Evolutionary conservation across 2,113 vertebrate genomes (phyloP).

Genomic region (Mastomys coucha): DNA sequence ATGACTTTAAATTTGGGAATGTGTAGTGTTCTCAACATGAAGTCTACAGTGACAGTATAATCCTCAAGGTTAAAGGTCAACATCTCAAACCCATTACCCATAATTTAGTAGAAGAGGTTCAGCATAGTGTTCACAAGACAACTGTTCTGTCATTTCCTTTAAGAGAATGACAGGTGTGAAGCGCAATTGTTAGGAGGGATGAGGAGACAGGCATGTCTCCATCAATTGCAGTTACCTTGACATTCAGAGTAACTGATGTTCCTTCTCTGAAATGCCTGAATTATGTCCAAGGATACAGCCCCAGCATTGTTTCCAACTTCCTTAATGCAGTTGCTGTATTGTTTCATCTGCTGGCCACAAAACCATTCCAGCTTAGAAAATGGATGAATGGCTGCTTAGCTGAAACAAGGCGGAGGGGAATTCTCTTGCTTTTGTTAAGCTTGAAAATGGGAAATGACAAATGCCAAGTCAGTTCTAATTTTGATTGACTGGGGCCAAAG

Average conservation of each 20-base stretch:
- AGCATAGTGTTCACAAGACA: conserved; percentile 60
- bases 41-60: conserved; percentile 80
- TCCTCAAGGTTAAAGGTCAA: conserved; percentile 80
- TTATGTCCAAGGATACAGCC: conserved; percentile 77
- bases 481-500: conserved; percentile 80
- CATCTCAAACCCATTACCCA: conserved; percentile 79
- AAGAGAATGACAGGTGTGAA: conserved; percentile 82
- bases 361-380: conserved; percentile 69
- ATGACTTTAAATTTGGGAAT: conserved; percentile 80
- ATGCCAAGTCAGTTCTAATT: conserved; percentile 79
- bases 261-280: conserved; percentile 80
- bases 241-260: conserved; percentile 79
- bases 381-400: conserved; percentile 22
- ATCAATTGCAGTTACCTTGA: conserved; percentile 80
- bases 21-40: conserved; percentile 73
- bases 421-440: conserved; percentile 19
- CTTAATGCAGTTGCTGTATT: conserved; percentile 80
- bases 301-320: conserved; percentile 81
- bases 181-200: conserved; percentile 64
- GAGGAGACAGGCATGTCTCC: conserved; percentile 79
- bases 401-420: conserved; percentile 42
- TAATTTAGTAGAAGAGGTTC: conserved; percentile 80
- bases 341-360: conserved; percentile 61
- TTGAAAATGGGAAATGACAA: conserved; percentile 67
- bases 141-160: conserved; percentile 72